phyloP scores from a whole-genome alignment of 30 jellyfish, hydroid and myxozoan genomes.

The Pelagia noctiluca region DNA sequence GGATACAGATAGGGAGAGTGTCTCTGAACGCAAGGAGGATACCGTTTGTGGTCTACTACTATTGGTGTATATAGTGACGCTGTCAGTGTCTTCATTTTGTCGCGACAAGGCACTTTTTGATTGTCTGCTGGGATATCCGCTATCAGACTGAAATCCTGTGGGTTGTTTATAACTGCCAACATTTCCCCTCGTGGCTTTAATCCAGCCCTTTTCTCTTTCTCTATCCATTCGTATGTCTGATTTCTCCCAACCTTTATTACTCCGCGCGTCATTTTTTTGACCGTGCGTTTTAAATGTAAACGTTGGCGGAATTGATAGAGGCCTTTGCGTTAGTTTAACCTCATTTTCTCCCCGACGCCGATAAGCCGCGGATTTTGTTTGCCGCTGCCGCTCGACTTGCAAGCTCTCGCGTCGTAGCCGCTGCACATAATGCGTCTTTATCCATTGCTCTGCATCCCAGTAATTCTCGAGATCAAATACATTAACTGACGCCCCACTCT shows the following conservation, averaged over 20 bases:
- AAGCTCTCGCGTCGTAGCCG: slow-evolving; percentile 38
- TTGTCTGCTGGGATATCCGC: neutral
- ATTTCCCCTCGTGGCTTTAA: too few relatives aligned
- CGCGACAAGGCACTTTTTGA: neutral
- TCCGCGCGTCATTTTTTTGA: neutral
- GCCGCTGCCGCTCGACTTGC: slow-evolving; percentile 16
- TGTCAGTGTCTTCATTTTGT: neutral
- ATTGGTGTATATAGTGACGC: slow-evolving; percentile 23
- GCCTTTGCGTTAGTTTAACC: slow-evolving; percentile 16
- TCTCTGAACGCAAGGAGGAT: slow-evolving; percentile 32
- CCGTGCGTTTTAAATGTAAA: neutral
- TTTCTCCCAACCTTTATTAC: neutral
- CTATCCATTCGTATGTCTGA: neutral
- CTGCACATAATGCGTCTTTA: slow-evolving; percentile 21
- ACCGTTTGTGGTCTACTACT: slow-evolving; percentile 45
- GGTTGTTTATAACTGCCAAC: too few relatives aligned
- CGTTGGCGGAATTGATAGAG: slow-evolving; percentile 44
- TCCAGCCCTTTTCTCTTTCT: neutral
- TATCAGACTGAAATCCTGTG: too few relatives aligned
- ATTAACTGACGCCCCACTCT: slow-evolving; percentile 50
- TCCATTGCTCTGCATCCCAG: slow-evolving; percentile 53
- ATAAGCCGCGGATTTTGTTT: slow-evolving; percentile 15
- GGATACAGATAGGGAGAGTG: slow-evolving; percentile 20
- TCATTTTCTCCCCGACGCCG: neutral
- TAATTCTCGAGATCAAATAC: slow-evolving; percentile 42